These are phyloP conservation scores for Euwallacea fornicatus DNA, from an alignment of 1,140 invertebrate species.

Conservation along the genomic window DNA sequence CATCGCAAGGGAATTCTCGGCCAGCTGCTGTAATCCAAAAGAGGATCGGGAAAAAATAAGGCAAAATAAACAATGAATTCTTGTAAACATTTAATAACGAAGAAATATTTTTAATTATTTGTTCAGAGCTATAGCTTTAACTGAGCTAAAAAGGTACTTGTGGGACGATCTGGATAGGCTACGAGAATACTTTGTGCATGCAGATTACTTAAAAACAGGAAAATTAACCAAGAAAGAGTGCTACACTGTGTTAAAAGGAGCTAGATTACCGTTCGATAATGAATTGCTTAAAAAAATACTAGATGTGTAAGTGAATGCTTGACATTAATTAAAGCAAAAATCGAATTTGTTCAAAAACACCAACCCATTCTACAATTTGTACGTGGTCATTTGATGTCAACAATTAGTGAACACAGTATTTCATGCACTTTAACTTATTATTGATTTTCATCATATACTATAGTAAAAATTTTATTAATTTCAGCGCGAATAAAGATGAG, in stretches of 20 bases:
- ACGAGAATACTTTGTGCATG: conserved; percentile 64
- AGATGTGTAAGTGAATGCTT: conserved; percentile 60
- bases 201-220: conserved; percentile 62
- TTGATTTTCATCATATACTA: conserved; percentile 20
- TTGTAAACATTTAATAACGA: neutral
- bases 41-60: conserved; percentile 47
- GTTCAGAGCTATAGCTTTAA: conserved; percentile 63
- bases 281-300: conserved; percentile 70
- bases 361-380: neutral
- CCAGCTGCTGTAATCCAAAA: conserved; percentile 50
- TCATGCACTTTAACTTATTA: conserved; percentile 6
- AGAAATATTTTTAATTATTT: neutral
- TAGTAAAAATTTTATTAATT: conserved; percentile 15
- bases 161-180: conserved; percentile 70
- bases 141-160: conserved; percentile 65
- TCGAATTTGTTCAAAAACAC: neutral
- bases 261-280: conserved; percentile 65
- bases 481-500: conserved; percentile 61
- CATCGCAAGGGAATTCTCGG: conserved; percentile 65
- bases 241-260: conserved; percentile 64
- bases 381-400: neutral
- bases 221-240: conserved; percentile 59
- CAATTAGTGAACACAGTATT: no score
- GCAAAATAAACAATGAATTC: conserved; percentile 22
- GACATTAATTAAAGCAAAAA: neutral